Base-by-base conservation (phyloP, 1,140 invertebrate genomes). In the Wasmannia auropunctata region DNA sequence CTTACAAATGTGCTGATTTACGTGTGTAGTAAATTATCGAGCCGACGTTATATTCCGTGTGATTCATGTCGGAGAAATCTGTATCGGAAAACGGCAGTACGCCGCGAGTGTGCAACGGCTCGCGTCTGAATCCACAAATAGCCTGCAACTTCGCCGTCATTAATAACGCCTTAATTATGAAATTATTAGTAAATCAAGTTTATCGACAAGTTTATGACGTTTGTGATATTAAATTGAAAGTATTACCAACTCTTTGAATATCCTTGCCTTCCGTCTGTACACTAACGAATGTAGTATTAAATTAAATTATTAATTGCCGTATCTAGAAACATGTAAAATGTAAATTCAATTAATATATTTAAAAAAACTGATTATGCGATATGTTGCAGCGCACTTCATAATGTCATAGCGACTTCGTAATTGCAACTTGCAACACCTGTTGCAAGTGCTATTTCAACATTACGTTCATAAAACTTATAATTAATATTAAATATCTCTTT, bases 1-100 rank as follows among this genome's bases (percentile, higher is more conserved):
- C 79, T 83, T 83, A 83, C 79, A 83, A 83, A 83, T 83, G 67
- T 83, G 51, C 79, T 83, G 79, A 83, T 83, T 83, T 83, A 83
- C 67, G 67, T 58, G 51, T 58, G 79, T 46, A 74, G 40, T 83
- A 83, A 83, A 83, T 83, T 74, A 83, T 74, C 67, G 31, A 25
- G 37, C 16, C 67, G 74, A 72, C 79, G 79, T 74, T 83, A 83
- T 83, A 74, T 67, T 67, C 37, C 79, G 25, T 28, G 37, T 83
- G 79, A 83, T 83, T 83, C 79, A 83, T 83, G 37, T 40, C 54
- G 79, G 67, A 43, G 67, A 83, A 83, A 83, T 83, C 67, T 83
- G 74, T 83, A 83, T 83, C 37, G 67, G 67, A 83, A 69, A 83
- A 74, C 10, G 46, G 79, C 67, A 58, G 56, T 58, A 70, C 51